These are phyloP conservation scores for Platynereis dumerilii DNA, from an alignment of 2,888 invertebrate species.

Conservation along the genomic window DNA sequence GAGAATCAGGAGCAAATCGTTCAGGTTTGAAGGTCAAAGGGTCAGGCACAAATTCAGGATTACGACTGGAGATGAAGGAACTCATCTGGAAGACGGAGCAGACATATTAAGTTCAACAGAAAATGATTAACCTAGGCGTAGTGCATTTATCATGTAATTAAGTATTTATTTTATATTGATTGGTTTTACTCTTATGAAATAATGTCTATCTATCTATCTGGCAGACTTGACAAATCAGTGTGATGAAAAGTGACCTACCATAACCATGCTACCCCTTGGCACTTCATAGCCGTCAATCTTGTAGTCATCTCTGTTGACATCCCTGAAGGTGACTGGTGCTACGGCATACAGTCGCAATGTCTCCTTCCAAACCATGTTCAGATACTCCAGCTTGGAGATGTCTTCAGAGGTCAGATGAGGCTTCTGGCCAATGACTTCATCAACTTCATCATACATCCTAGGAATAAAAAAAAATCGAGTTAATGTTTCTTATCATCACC, in stretches of 20 bases:
- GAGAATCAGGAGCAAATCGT: too few species aligned
- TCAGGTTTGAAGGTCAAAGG: too few species aligned
- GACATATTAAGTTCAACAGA: not conserved
- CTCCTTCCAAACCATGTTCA: conserved; percentile 4
- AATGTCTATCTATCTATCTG: not conserved
- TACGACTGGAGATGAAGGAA: too few species aligned
- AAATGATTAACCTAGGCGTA: not conserved
- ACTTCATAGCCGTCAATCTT: conserved; percentile 5
- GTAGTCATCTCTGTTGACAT: not conserved
- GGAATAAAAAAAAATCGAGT: too few species aligned
- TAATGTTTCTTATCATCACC: too few species aligned
- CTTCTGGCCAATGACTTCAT: conserved; percentile 8
- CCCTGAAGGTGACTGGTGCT: conserved; percentile 6
- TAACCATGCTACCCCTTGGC: not conserved
- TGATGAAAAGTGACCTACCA: too few species aligned
- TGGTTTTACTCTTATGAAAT: not conserved
- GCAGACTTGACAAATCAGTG: not conserved
- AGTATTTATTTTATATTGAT: too few species aligned
- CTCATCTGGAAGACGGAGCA: not conserved
- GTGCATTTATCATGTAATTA: too few species aligned
- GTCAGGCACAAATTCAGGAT: too few species aligned
- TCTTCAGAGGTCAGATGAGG: conserved; percentile 3
- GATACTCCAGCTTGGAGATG: conserved; percentile 7
- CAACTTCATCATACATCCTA: conserved; percentile 5
- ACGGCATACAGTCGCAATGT: conserved; percentile 1